These are phyloP conservation scores for Sparidentex hasta DNA, from an alignment of 2,797 vertebrate genomes.

Conservation along the genomic window DNA sequence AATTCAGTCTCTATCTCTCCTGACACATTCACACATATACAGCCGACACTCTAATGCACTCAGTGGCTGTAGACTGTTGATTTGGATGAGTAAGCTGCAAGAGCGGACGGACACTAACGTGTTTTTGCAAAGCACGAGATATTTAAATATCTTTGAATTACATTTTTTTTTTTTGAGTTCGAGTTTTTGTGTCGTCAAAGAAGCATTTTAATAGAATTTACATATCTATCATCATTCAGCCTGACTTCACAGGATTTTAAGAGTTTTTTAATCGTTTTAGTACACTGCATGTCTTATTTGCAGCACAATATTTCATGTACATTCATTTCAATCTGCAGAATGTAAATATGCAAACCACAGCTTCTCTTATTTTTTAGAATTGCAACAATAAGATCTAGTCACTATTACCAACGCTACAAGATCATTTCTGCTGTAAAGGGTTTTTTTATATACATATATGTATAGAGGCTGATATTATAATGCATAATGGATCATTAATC, in stretches of 20 bases:
- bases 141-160: conserved; percentile 14
- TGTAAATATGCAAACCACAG: neutral
- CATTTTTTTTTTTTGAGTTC: neutral
- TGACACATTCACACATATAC: conserved; percentile 66
- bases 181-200: neutral
- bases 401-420: neutral
- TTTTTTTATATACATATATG: too few species aligned
- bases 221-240: neutral
- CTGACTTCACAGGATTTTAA: neutral
- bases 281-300: neutral
- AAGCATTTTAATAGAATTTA: neutral
- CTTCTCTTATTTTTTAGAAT: neutral
- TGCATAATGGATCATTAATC: neutral
- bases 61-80: conserved; percentile 51
- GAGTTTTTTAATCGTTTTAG: neutral
- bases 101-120: conserved; percentile 50
- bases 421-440: neutral
- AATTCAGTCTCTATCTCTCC: conserved; percentile 55
- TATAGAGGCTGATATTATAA: too few species aligned
- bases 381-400: neutral
- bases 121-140: conserved; percentile 17
- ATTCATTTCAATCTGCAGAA: neutral
- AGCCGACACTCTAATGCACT: conserved; percentile 65
- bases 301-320: neutral
- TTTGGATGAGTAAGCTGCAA: conserved; percentile 56